Base-by-base conservation (phyloP, 2,113 vertebrate genomes). In the Osmerus mordax region DNA sequence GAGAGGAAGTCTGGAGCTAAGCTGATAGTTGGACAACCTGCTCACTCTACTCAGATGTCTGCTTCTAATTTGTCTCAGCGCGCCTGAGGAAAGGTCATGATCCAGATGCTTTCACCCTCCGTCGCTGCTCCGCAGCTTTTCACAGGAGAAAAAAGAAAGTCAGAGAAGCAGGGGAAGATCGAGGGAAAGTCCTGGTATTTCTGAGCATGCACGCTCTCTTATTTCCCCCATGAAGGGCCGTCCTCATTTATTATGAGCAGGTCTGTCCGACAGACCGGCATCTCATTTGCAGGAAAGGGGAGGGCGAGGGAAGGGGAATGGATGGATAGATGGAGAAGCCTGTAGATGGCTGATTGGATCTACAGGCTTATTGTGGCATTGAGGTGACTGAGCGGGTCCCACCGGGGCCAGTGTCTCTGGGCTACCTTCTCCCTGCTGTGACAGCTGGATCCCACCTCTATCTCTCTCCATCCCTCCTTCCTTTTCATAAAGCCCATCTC, bases 61-160 rank as follows among this genome's bases (percentile, higher is more conserved):
- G 83, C 70, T 86, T 89, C 88, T 89, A 88, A 89, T 91, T 91
- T 89, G 84, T 88, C 80, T 87, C 84, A 65, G 84, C 29, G 81
- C 70, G 83, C 86, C 87, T 72, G 75, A 87, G 86, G 89, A 90
- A 91, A 90, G 90, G 89, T 90, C 89, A 81, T 82, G 85, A 88
- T 88, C 86, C 85, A 87, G 86, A 90, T 89, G 83, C 78, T 83
- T 82, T 82, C 73, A 70, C 73, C 79, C 81, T 84, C 78, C 76
- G 74, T 76, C 78, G 41, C 76, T 85, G 88, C 77, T 87, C 79
- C 61, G 75, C 79, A 78, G 72, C 65, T 86, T 84, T 81, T 77
- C 77, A 83, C 77, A 62, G 64, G 75, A 76, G 74, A 28, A 75
- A 71, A 28, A 56, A 77, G 3, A 52, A 47, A 69, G 62, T 61